Evolutionary conservation across 2,888 invertebrate species (phyloP).

Genomic region (Tipula unca): DNA sequence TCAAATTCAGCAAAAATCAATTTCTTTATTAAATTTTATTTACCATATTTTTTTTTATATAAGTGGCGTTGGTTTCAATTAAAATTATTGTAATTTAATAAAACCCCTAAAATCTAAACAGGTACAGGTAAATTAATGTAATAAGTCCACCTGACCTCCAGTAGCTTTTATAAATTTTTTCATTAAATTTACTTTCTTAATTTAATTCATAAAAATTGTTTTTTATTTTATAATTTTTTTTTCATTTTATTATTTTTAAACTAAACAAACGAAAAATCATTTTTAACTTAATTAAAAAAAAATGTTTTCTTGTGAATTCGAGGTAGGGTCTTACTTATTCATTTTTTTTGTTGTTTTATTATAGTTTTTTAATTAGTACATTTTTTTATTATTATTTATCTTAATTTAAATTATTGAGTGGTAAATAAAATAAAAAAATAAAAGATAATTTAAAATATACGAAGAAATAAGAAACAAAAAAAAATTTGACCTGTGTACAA

Average conservation of each 20-base stretch:
- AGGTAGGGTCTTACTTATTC: constrained; percentile 20
- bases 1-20: background rate
- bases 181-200: background rate
- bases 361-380: constrained; percentile 14
- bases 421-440: background rate
- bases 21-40: constrained; percentile 8
- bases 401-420: constrained; percentile 18
- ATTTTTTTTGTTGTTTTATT: background rate
- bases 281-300: constrained; percentile 15
- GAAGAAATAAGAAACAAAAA: background rate
- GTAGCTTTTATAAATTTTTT: background rate
- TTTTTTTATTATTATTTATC: constrained; percentile 9
- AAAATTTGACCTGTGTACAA: background rate
- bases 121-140: constrained; percentile 19
- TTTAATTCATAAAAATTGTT: constrained; percentile 2
- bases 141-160: constrained; percentile 20
- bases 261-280: background rate
- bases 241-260: background rate
- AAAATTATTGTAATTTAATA: constrained; percentile 9
- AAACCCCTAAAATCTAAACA: constrained; percentile 19
- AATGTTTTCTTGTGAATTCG: constrained; percentile 9
- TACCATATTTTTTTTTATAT: background rate
- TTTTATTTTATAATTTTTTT: background rate
- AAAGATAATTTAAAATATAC: background rate
- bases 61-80: constrained; percentile 9